phyloP scores from a whole-genome alignment of 2,797 vertebrate genomes.

The Sebastes wilsoni region DNA sequence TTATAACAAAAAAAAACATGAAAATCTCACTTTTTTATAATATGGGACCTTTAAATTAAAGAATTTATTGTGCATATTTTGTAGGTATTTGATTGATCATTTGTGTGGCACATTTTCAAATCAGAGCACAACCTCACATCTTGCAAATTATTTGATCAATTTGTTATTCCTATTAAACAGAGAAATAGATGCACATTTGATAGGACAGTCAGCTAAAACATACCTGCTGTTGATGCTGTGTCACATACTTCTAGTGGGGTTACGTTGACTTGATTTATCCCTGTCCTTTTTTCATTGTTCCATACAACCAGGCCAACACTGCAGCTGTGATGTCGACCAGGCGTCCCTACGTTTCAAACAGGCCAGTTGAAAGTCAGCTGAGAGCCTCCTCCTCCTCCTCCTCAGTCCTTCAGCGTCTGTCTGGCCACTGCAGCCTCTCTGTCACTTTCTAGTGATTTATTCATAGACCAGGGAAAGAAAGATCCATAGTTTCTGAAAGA shows the following conservation, averaged over 20 bases:
- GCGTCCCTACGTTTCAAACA: conserved; percentile 5
- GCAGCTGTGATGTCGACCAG: neutral
- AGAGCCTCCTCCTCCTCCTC: conserved; percentile 3
- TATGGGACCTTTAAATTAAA: neutral
- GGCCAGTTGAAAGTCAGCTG: conserved; percentile 15
- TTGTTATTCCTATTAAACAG: neutral
- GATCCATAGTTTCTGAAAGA: conserved; percentile 76
- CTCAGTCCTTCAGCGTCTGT: conserved; percentile 18
- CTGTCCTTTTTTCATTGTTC: neutral
- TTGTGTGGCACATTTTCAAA: neutral
- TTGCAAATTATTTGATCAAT: neutral
- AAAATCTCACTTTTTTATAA: no score
- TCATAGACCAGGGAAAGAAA: conserved; percentile 62
- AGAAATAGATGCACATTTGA: neutral
- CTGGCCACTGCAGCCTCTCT: conserved; percentile 50
- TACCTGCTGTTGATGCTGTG: neutral
- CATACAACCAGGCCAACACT: neutral
- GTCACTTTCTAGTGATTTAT: conserved; percentile 77
- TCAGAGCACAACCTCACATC: no score
- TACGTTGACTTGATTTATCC: neutral
- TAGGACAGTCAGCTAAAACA: neutral
- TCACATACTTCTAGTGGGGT: neutral
- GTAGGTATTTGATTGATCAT: neutral
- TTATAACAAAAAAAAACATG: no score
- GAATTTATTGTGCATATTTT: neutral